These are phyloP conservation scores for Neostethus bicornis DNA, from an alignment of 2,797 vertebrate species.

Conservation along the genomic window DNA sequence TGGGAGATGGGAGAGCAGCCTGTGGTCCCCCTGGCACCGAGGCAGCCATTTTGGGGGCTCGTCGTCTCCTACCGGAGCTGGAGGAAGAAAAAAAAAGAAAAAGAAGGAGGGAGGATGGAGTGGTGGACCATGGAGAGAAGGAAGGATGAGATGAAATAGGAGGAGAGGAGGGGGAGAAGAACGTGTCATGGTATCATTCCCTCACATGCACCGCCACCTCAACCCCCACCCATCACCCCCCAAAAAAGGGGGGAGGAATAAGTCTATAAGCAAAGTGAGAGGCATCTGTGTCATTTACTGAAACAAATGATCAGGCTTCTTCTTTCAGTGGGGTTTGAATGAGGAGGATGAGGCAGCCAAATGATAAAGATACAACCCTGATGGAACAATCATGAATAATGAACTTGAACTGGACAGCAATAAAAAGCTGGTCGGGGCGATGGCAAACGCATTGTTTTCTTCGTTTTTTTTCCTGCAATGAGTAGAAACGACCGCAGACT, in stretches of 20 bases:
- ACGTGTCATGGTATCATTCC: slow-evolving; percentile 78
- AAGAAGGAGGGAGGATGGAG: slow-evolving; percentile 34
- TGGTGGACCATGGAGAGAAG: slow-evolving; percentile 27
- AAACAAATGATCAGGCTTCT: slow-evolving; percentile 74
- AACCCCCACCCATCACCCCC: slow-evolving; percentile 42
- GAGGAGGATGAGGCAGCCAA: slow-evolving; percentile 62
- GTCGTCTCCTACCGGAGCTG: slow-evolving; percentile 60
- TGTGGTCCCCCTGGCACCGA: slow-evolving; percentile 92
- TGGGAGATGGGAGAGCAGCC: slow-evolving; percentile 89
- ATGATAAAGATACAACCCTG: slow-evolving; percentile 73
- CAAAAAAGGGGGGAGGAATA: slow-evolving; percentile 63
- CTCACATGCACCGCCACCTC: slow-evolving; percentile 68
- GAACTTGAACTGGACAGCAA: slow-evolving; percentile 73
- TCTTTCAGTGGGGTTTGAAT: slow-evolving; percentile 65
- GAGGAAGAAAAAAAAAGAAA: background rate
- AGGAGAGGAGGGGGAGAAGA: slow-evolving; percentile 66
- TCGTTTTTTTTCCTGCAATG: slow-evolving; percentile 22
- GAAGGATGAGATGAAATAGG: slow-evolving; percentile 60
- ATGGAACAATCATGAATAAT: slow-evolving; percentile 80
- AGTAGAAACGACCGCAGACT: slow-evolving; percentile 43
- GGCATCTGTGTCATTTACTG: slow-evolving; percentile 83
- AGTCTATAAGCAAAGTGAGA: slow-evolving; percentile 77
- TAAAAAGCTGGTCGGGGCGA: slow-evolving; percentile 62
- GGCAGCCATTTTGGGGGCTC: slow-evolving; percentile 89
- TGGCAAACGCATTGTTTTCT: slow-evolving; percentile 44